Evolutionary conservation across 2,888 invertebrate species (phyloP).

Genomic region (Hanleya hanleyi): DNA sequence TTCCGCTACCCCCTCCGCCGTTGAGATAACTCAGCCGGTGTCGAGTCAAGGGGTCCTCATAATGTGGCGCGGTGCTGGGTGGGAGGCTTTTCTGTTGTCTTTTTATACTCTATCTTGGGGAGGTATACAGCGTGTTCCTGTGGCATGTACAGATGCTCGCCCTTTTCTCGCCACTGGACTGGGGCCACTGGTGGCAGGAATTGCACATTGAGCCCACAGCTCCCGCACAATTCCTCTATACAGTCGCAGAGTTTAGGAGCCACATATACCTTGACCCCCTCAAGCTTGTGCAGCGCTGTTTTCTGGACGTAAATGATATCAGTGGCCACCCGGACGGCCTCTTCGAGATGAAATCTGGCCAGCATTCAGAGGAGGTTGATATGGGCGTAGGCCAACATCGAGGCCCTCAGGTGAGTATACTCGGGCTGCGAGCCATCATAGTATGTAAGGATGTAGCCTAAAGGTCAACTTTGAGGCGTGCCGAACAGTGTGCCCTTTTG

Average conservation of each 20-base stretch:
- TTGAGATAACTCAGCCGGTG: too few species aligned
- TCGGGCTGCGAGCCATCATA: constrained; percentile 11
- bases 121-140: too few species aligned
- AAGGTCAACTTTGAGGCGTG: too few species aligned
- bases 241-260: neutral
- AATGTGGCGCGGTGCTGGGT: too few species aligned
- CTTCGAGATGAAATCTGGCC: neutral
- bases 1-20: too few species aligned
- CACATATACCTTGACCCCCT: neutral
- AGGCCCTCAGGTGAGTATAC: constrained; percentile 11
- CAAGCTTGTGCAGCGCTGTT: constrained; percentile 6
- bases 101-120: too few species aligned
- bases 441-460: neutral
- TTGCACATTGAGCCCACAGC: neutral
- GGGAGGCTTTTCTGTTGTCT: too few species aligned
- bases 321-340: neutral
- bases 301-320: constrained; percentile 2
- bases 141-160: too few species aligned
- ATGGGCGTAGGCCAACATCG: constrained; percentile 10
- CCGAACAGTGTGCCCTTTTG: too few species aligned
- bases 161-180: neutral
- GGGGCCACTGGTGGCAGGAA: neutral
- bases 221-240: neutral
- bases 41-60: too few species aligned
- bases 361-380: too few species aligned